These are phyloP conservation scores for Leptinotarsa rubiginosa DNA, from an alignment of 2,888 invertebrate species.

Conservation along the genomic window DNA sequence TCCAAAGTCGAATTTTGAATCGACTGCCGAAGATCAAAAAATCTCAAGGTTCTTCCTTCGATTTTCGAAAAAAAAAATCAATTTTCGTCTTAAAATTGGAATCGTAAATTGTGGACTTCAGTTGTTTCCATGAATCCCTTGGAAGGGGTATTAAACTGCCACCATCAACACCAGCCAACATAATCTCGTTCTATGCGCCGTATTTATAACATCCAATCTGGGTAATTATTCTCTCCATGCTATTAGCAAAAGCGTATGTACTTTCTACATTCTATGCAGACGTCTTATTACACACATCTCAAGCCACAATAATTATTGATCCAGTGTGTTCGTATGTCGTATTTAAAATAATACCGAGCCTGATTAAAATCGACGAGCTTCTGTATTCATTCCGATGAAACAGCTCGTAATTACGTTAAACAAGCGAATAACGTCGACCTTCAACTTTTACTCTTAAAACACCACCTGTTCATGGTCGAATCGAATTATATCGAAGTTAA, in stretches of 20 bases:
- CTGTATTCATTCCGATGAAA: constrained; percentile 46
- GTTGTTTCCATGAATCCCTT: neutral
- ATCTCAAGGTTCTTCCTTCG: no score
- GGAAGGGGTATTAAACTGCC: neutral
- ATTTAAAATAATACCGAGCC: constrained; percentile 40
- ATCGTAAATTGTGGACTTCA: neutral
- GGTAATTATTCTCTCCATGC: constrained; percentile 36
- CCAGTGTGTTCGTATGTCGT: constrained; percentile 32
- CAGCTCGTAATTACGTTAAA: constrained; percentile 45
- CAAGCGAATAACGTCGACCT: constrained; percentile 46
- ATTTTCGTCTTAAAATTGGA: no score
- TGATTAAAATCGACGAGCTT: constrained; percentile 44
- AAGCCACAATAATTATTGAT: constrained; percentile 39
- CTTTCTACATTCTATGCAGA: constrained; percentile 30
- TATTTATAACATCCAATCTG: constrained; percentile 40
- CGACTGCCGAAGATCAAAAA: no score
- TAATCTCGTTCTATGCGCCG: constrained; percentile 36
- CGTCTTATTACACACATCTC: constrained; percentile 33
- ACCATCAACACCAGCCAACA: constrained; percentile 24
- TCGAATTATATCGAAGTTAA: constrained; percentile 22
- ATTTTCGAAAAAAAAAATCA: no score
- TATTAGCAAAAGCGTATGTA: constrained; percentile 35
- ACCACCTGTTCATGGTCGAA: constrained; percentile 43
- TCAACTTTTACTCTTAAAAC: constrained; percentile 47
- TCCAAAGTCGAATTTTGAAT: no score